These are phyloP conservation scores for Hypomesus transpacificus DNA, from an alignment of 2,113 vertebrate genomes.

Conservation along the genomic window DNA sequence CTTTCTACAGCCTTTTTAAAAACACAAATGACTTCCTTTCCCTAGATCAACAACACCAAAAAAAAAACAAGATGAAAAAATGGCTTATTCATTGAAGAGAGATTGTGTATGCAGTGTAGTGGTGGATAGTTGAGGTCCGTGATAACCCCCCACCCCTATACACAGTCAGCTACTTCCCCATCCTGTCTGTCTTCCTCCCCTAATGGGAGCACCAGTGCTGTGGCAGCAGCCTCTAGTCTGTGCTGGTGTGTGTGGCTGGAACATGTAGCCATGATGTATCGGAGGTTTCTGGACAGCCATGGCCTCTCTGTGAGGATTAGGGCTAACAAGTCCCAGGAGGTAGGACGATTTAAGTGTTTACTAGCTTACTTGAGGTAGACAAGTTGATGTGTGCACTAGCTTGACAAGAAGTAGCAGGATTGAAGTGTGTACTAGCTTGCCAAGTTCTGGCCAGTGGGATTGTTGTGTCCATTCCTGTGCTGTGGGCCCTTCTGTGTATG, in stretches of 20 bases:
- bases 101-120: too few relatives aligned
- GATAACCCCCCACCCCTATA: constrained; percentile 55
- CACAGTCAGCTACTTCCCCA: constrained; percentile 62
- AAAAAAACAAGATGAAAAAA: too few relatives aligned
- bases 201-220: constrained; percentile 6
- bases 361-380: too few relatives aligned
- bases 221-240: background rate
- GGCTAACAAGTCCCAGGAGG: constrained; percentile 55
- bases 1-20: too few relatives aligned
- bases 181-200: constrained; percentile 15
- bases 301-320: constrained; percentile 65
- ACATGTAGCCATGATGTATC: constrained; percentile 60
- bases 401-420: too few relatives aligned
- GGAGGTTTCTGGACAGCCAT: constrained; percentile 59
- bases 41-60: too few relatives aligned
- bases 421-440: background rate
- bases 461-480: background rate
- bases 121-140: constrained; percentile 17
- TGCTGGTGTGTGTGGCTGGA: constrained; percentile 9
- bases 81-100: too few relatives aligned
- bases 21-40: too few relatives aligned
- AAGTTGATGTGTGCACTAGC: background rate
- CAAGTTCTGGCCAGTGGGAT: background rate
- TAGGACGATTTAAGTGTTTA: constrained; percentile 43
- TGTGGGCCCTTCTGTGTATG: background rate